A percentile compares a stretch with the other conserved stretches of the same genome.
phyloP scores from a whole-genome alignment of 92 coral and sea anemone genomes.

The Anthopleura xanthogrammica region DNA sequence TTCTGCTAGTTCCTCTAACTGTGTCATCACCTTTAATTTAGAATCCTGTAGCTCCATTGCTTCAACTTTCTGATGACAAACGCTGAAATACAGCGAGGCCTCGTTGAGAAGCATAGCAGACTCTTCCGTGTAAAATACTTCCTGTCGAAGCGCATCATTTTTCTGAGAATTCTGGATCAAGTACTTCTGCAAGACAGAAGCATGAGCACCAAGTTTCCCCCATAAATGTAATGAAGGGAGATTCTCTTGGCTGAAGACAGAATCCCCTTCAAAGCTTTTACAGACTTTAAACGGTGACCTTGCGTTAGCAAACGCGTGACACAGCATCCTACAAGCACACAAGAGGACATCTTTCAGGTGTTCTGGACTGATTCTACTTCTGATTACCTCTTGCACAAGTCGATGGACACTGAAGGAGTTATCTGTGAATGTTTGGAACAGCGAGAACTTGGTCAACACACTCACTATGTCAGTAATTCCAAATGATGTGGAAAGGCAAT shows the following conservation, averaged over 20 bases:
- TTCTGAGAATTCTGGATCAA: slow-evolving; percentile 43
- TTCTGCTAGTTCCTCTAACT: slow-evolving; percentile 15
- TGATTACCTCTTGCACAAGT: slow-evolving; percentile 87
- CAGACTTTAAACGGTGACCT: slow-evolving; percentile 40
- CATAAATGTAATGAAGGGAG: slow-evolving; percentile 51
- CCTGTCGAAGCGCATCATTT: neutral
- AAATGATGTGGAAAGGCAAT: slow-evolving; percentile 27
- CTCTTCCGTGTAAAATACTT: slow-evolving; percentile 48
- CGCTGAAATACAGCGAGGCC: slow-evolving; percentile 41
- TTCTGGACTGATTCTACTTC: slow-evolving; percentile 37
- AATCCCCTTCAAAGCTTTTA: too few species aligned
- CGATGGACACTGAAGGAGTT: slow-evolving; percentile 77
- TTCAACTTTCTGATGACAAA: slow-evolving; percentile 40
- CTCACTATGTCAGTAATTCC: slow-evolving; percentile 55
- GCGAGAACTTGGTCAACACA: slow-evolving; percentile 77
- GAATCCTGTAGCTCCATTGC: slow-evolving; percentile 54
- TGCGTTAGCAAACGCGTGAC: slow-evolving; percentile 55
- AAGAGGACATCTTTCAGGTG: slow-evolving; percentile 27
- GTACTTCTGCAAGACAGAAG: neutral
- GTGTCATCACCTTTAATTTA: slow-evolving; percentile 46
- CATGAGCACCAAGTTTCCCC: slow-evolving; percentile 13
- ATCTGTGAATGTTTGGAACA: slow-evolving; percentile 59
- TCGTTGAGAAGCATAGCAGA: slow-evolving; percentile 52
- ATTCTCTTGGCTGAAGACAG: too few species aligned
- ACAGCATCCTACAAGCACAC: slow-evolving; percentile 60